Percentiles rank a stretch among this genome's conserved stretches.
phyloP scores from a whole-genome alignment of 2,797 vertebrate genomes.

The Euphonia xanthogaster region DNA sequence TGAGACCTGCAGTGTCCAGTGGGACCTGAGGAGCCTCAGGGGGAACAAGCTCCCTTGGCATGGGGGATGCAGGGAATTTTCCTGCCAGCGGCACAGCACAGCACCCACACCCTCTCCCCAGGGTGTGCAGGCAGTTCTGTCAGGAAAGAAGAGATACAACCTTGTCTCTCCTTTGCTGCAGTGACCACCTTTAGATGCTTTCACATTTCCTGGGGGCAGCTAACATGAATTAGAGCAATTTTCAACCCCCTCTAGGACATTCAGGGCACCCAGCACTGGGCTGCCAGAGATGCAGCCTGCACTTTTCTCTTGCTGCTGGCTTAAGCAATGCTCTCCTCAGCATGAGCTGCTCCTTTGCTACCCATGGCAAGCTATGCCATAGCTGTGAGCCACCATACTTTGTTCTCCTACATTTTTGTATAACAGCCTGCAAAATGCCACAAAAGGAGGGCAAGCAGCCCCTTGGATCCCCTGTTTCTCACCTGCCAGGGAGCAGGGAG shows the following conservation, averaged over 20 bases:
- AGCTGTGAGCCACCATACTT: neutral
- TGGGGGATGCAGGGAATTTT: neutral
- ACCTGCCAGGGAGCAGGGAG: neutral
- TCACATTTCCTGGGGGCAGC: neutral
- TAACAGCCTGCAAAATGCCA: neutral
- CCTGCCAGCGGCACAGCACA: neutral
- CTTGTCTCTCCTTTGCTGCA: neutral
- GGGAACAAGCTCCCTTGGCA: neutral
- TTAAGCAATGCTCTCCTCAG: neutral
- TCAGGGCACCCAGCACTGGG: neutral
- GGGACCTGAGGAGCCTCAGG: neutral
- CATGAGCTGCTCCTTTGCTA: neutral
- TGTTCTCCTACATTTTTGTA: neutral
- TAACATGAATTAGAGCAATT: neutral
- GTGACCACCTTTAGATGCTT: neutral
- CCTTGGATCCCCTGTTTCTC: neutral
- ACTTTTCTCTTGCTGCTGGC: neutral
- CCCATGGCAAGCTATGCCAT: neutral
- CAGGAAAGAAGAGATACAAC: neutral
- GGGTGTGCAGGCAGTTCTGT: neutral
- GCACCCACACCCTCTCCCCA: fast-evolving
- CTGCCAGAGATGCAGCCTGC: neutral
- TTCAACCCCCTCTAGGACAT: neutral
- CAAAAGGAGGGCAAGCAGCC: neutral
- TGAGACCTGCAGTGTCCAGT: neutral